These are phyloP conservation scores for Bombus soroeensis DNA, from an alignment of 1,140 invertebrate species.

Conservation along the genomic window DNA sequence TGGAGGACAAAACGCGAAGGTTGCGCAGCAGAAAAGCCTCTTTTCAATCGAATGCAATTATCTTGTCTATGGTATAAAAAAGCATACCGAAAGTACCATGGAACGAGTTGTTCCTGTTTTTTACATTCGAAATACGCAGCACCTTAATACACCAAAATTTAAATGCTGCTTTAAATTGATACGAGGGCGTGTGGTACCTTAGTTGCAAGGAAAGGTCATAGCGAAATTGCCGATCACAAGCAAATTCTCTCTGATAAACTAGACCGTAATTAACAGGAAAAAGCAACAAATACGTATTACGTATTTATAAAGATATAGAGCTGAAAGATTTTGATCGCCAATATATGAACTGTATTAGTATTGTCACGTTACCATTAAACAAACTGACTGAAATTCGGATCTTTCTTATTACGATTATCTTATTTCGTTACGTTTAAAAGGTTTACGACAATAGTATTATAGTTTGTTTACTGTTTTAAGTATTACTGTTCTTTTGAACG, in stretches of 20 bases:
- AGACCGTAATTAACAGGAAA: neutral
- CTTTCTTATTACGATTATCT: neutral
- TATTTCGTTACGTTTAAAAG: neutral
- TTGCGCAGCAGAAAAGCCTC: constrained; percentile 14
- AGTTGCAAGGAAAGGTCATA: neutral
- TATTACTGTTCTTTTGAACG: neutral
- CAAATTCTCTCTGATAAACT: neutral
- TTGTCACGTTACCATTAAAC: neutral
- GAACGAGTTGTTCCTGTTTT: constrained; percentile 20
- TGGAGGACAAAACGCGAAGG: neutral
- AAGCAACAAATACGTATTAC: neutral
- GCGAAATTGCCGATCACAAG: neutral
- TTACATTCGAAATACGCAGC: neutral
- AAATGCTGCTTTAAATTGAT: neutral
- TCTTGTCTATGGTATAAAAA: neutral
- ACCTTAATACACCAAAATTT: neutral
- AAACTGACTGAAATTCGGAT: neutral
- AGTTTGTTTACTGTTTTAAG: neutral
- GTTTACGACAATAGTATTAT: neutral
- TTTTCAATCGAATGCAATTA: constrained; percentile 11
- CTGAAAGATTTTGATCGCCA: too few relatives aligned
- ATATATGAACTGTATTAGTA: neutral
- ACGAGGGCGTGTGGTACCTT: neutral
- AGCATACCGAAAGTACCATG: neutral
- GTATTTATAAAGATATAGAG: neutral